A percentile compares a stretch with the other conserved stretches of the same genome.
These are phyloP conservation scores for Penaeus chinensis DNA, from an alignment of 1,140 invertebrate species.

Conservation along the genomic window DNA sequence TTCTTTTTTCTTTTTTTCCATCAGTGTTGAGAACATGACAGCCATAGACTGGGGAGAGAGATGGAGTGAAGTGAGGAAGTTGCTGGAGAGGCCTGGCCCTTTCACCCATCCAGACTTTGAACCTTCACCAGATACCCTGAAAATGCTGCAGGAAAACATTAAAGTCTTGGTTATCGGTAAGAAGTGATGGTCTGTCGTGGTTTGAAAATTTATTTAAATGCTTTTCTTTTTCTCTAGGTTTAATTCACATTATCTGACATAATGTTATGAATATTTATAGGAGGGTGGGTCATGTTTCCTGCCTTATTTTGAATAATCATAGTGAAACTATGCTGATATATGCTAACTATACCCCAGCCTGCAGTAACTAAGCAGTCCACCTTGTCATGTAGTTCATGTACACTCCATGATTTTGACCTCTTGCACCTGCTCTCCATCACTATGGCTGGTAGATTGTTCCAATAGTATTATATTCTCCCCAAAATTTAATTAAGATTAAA, in stretches of 20 bases:
- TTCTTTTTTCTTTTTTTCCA: not conserved
- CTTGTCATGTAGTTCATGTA: too few species aligned
- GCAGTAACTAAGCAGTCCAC: too few species aligned
- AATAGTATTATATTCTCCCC: too few species aligned
- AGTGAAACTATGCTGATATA: too few species aligned
- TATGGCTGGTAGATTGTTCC: too few species aligned
- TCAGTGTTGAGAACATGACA: not conserved
- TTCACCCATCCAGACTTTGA: conserved; percentile 94
- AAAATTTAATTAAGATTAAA: too few species aligned
- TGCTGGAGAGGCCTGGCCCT: conserved; percentile 90
- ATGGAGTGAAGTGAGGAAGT: conserved; percentile 86
- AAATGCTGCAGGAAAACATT: conserved; percentile 85
- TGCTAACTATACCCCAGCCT: too few species aligned
- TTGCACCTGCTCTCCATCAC: too few species aligned
- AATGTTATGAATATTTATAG: too few species aligned
- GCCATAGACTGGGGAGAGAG: conserved; percentile 67
- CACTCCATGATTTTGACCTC: too few species aligned
- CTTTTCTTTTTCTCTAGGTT: not conserved
- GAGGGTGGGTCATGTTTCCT: too few species aligned
- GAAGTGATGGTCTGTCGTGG: not conserved
- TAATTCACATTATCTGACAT: conserved; percentile 72
- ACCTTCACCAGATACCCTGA: conserved; percentile 84
- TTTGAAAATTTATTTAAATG: not conserved
- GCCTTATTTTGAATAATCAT: too few species aligned
- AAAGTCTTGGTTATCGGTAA: conserved; percentile 73